Conservation (phyloP, 2,113 vertebrate genomes). For the Gambusia affinis region DNA sequence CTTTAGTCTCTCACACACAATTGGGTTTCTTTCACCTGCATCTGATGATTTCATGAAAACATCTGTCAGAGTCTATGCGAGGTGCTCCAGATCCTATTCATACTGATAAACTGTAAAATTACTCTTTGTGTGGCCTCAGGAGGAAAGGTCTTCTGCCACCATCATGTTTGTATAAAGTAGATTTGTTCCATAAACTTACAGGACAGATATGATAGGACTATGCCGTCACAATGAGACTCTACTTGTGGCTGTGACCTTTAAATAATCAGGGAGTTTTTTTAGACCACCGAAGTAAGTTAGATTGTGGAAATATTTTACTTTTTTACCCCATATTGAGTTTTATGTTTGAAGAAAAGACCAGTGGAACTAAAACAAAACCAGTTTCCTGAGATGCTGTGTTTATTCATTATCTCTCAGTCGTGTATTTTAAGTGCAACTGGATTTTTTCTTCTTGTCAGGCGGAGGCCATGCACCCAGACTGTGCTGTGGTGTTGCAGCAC, state of each 20-base stretch:
- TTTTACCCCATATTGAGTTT: background rate
- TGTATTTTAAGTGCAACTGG: background rate
- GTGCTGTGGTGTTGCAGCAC: conserved; percentile 74
- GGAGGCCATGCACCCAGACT: conserved; percentile 79
- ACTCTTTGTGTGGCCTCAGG: background rate
- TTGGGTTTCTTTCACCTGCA: background rate
- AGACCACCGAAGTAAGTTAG: conserved; percentile 13
- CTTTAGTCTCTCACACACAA: background rate
- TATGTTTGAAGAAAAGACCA: background rate
- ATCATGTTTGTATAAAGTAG: conserved; percentile 12
- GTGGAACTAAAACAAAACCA: background rate
- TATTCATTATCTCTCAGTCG: background rate
- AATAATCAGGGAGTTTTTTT: background rate
- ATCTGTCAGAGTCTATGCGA: background rate
- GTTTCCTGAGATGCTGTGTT: background rate
- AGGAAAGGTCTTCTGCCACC: background rate
- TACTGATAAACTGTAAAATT: conserved; percentile 2
- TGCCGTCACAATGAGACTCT: conserved; percentile 4
- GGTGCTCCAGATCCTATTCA: background rate
- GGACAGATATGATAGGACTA: conserved; percentile 17
- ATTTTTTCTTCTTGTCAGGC: conserved; percentile 43
- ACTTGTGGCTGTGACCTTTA: conserved; percentile 14
- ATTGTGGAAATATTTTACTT: conserved; percentile 1
- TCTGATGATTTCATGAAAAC: background rate
- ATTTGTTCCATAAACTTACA: conserved; percentile 36